Evolutionary conservation across 1,140 invertebrate genomes (phyloP).

Genomic region (Arctopsyche grandis): DNA sequence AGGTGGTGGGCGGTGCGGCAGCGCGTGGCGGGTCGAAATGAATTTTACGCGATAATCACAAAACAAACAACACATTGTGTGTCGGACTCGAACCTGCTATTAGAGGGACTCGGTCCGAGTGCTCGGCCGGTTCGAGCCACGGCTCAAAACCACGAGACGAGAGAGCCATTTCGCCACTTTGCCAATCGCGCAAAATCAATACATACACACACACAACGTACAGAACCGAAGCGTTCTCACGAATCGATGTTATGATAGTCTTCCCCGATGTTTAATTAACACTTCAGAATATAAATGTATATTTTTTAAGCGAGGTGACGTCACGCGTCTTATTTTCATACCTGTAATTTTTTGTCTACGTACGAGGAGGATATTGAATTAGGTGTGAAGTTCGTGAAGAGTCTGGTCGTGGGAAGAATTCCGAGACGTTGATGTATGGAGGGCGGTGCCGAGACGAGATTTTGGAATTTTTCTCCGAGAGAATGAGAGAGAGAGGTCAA

Average conservation of each 20-base stretch:
- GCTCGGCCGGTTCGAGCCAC: not conserved
- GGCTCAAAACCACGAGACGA: not conserved
- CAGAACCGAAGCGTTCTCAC: not conserved
- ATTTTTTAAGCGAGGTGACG: not conserved
- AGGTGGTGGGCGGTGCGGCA: not conserved
- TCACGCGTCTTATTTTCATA: not conserved
- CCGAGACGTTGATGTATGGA: slow-evolving; percentile 21
- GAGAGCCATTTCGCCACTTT: slow-evolving; percentile 8
- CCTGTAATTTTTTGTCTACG: too few relatives aligned
- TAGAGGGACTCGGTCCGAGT: slow-evolving; percentile 29
- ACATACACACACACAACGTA: not conserved
- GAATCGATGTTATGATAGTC: slow-evolving; percentile 22
- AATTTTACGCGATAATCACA: slow-evolving; percentile 53
- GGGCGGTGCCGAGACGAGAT: slow-evolving; percentile 4
- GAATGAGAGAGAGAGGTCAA: not conserved
- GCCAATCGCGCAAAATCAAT: slow-evolving; percentile 30
- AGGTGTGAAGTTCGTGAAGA: slow-evolving; percentile 1
- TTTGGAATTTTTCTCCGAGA: slow-evolving; percentile 5
- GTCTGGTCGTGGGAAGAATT: slow-evolving; percentile 35
- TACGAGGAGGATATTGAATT: not conserved
- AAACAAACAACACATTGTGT: slow-evolving; percentile 51
- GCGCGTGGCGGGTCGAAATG: slow-evolving; percentile 42
- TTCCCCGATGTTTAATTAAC: slow-evolving; percentile 11
- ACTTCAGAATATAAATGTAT: slow-evolving; percentile 11
- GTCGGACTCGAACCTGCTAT: slow-evolving; percentile 47